Conservation (phyloP, 2,888 invertebrate genomes). For the Steromphala cineraria region DNA sequence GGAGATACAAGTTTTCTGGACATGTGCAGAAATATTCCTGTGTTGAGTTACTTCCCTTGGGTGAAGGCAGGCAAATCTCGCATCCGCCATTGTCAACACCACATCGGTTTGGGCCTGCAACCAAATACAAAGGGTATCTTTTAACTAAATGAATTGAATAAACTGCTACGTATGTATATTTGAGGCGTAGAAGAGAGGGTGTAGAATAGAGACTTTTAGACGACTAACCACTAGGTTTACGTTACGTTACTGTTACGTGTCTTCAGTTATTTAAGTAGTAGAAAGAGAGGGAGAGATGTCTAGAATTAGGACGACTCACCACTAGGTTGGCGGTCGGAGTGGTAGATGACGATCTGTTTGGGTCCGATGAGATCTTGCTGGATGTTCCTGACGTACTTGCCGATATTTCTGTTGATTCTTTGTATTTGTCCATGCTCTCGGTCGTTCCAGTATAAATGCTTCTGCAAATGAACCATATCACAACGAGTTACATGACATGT, state of each 20-base stretch:
- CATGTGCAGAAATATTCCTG: neutral
- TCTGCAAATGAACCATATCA: neutral
- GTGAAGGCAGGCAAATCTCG: neutral
- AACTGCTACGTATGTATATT: no score
- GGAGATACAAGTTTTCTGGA: neutral
- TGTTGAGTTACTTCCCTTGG: neutral
- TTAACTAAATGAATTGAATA: no score
- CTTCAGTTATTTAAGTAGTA: no score
- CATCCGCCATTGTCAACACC: neutral
- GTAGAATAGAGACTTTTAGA: no score
- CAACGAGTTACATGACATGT: no score
- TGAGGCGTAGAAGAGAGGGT: no score
- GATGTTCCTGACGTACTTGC: neutral
- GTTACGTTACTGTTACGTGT: no score
- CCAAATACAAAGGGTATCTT: neutral
- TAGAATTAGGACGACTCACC: neutral
- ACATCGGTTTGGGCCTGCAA: neutral
- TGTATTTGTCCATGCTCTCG: neutral
- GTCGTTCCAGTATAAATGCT: neutral
- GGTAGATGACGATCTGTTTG: neutral
- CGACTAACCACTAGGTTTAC: no score
- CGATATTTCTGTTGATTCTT: neutral
- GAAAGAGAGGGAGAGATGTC: no score
- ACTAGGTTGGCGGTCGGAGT: neutral
- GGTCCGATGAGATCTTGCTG: neutral